phyloP scores from a whole-genome alignment of 2,113 vertebrate genomes.

The Ardeotis arabs region DNA sequence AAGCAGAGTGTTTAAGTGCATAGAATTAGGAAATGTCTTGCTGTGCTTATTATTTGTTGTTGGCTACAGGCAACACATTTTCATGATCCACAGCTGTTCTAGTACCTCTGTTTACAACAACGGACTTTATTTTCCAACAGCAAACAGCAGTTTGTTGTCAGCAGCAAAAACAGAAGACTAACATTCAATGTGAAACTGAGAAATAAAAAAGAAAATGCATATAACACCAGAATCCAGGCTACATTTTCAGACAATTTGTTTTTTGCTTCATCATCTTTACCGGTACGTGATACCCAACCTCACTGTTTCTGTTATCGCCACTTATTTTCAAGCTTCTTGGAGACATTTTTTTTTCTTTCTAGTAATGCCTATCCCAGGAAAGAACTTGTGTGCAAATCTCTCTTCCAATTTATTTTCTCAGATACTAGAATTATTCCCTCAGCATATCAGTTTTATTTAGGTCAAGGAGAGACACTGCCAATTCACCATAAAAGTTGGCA shows the following conservation, averaged over 20 bases:
- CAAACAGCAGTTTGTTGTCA: conserved; percentile 78
- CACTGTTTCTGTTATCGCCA: background rate
- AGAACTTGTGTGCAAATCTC: background rate
- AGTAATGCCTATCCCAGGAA: background rate
- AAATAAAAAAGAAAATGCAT: conserved; percentile 89
- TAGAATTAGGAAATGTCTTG: conserved; percentile 23
- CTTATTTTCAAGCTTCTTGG: background rate
- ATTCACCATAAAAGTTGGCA: conserved; percentile 1
- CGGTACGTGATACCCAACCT: conserved; percentile 72
- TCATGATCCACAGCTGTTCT: conserved; percentile 10
- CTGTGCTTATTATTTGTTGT: conserved; percentile 26
- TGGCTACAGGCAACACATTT: conserved; percentile 7
- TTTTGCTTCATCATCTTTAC: conserved; percentile 82
- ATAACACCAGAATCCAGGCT: conserved; percentile 82
- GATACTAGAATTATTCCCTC: background rate
- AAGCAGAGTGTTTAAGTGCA: background rate
- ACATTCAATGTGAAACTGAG: conserved; percentile 79
- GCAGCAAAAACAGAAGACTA: conserved; percentile 81
- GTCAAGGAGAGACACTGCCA: conserved; percentile 1
- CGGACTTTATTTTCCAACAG: conserved; percentile 75
- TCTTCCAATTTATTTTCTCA: conserved; percentile 4
- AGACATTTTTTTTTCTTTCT: background rate
- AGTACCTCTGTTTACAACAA: conserved; percentile 17
- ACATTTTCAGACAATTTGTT: conserved; percentile 86
- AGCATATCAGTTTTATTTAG: conserved; percentile 32